Percentiles rank a stretch among this genome's conserved stretches.
phyloP scores from a whole-genome alignment of 2,888 invertebrate species.

The Drosophila peninsularis region DNA sequence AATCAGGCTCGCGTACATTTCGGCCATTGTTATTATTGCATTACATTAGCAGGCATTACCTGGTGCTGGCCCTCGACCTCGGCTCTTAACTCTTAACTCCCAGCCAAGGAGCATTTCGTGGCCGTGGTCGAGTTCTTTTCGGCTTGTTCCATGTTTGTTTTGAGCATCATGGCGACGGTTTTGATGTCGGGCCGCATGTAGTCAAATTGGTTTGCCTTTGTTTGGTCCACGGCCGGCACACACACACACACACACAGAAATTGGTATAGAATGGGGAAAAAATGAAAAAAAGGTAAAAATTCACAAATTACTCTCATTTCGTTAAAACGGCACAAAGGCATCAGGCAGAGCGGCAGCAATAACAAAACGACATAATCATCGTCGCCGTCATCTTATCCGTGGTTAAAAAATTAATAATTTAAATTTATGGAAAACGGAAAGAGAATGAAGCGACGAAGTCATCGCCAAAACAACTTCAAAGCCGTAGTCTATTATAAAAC shows the following conservation, averaged over 20 bases:
- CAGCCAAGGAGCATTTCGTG: slow-evolving; percentile 22
- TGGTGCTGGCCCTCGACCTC: slow-evolving; percentile 3
- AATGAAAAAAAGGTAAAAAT: slow-evolving; percentile 68
- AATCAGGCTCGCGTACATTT: slow-evolving; percentile 25
- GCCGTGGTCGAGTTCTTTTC: slow-evolving; percentile 29
- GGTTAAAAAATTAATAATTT: slow-evolving; percentile 83
- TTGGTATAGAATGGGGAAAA: slow-evolving; percentile 33
- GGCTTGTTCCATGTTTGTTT: slow-evolving; percentile 63
- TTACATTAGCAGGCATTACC: slow-evolving; percentile 45
- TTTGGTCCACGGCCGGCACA: slow-evolving; percentile 52
- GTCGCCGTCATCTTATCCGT: slow-evolving; percentile 79
- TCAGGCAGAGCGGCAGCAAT: slow-evolving; percentile 60
- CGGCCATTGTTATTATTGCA: slow-evolving; percentile 34
- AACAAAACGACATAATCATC: slow-evolving; percentile 82
- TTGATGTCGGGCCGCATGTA: slow-evolving; percentile 75
- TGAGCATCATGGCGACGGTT: slow-evolving; percentile 63
- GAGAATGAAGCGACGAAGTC: slow-evolving; percentile 82
- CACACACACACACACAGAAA: slow-evolving; percentile 24
- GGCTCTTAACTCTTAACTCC: slow-evolving; percentile 6
- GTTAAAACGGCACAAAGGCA: slow-evolving; percentile 76
- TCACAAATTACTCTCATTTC: slow-evolving; percentile 78
- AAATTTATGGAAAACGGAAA: slow-evolving; percentile 84
- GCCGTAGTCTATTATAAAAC: slow-evolving; percentile 76
- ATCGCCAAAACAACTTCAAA: slow-evolving; percentile 78
- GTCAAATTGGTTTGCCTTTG: slow-evolving; percentile 74